Conservation (phyloP, 2,888 invertebrate species). For the Chironomus riparius region DNA sequence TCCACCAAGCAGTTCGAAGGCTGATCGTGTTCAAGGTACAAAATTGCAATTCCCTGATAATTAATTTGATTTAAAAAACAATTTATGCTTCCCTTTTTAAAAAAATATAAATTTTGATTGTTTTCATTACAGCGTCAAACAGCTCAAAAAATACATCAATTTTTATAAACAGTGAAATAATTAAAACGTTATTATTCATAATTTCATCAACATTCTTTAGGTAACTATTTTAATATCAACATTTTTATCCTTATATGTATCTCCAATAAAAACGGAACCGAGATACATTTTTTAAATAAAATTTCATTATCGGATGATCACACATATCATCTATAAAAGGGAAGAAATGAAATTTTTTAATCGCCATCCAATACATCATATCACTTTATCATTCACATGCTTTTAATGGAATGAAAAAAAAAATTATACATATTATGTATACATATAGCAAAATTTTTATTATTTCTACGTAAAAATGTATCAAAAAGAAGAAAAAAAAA, state of each 20-base stretch:
- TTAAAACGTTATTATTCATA: constrained; percentile 12
- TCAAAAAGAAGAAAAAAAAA: background rate
- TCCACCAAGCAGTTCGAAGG: constrained; percentile 54
- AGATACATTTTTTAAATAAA: too few relatives aligned
- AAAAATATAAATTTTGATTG: background rate
- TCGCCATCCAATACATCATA: background rate
- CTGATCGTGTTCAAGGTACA: constrained; percentile 64
- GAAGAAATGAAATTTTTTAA: background rate
- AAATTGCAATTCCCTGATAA: too few relatives aligned
- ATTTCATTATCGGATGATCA: too few relatives aligned
- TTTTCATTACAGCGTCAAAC: constrained; percentile 12
- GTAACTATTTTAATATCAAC: constrained; percentile 23
- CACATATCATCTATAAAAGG: background rate
- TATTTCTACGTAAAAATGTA: background rate
- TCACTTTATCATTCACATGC: background rate
- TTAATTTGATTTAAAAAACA: too few relatives aligned
- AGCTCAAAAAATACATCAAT: constrained; percentile 13
- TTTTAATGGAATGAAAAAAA: background rate
- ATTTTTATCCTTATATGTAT: background rate
- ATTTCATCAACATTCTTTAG: constrained; percentile 16
- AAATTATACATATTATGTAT: background rate
- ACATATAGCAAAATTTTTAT: background rate
- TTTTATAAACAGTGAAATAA: constrained; percentile 11
- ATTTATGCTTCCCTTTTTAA: background rate
- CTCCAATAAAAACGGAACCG: too few relatives aligned